Percentiles rank a stretch among this genome's conserved stretches.
phyloP scores from a whole-genome alignment of 1,140 invertebrate species.

The Rhizoglyphus robini region DNA sequence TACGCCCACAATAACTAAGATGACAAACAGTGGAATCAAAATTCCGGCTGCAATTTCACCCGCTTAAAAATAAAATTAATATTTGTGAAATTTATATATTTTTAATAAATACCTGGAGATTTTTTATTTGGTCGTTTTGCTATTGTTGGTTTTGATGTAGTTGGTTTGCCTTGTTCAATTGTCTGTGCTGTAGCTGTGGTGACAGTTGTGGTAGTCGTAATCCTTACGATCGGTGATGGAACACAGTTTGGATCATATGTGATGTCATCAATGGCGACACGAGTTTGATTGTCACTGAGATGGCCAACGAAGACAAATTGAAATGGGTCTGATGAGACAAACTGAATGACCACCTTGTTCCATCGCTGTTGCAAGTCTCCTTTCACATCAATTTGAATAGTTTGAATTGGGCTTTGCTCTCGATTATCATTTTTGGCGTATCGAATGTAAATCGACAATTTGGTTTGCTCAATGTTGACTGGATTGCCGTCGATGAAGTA shows the following conservation, averaged over 20 bases:
- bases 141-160: too few species aligned
- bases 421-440: not conserved
- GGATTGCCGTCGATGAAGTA: not conserved
- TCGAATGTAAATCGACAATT: not conserved
- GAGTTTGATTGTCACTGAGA: not conserved
- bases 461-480: not conserved
- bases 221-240: too few species aligned
- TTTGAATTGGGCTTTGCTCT: not conserved
- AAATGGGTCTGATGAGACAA: not conserved
- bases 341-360: not conserved
- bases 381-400: not conserved
- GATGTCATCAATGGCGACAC: not conserved
- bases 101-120: too few species aligned
- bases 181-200: too few species aligned
- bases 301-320: not conserved
- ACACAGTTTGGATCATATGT: not conserved
- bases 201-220: too few species aligned
- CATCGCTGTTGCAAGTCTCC: not conserved
- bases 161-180: too few species aligned
- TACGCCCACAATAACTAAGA: too few species aligned
- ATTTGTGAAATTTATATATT: too few species aligned
- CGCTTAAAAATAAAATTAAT: too few species aligned
- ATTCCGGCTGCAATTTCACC: too few species aligned
- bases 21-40: too few species aligned
- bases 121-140: too few species aligned